Base-by-base conservation (phyloP, 1,140 invertebrate genomes). In the Drepana arcuata region DNA sequence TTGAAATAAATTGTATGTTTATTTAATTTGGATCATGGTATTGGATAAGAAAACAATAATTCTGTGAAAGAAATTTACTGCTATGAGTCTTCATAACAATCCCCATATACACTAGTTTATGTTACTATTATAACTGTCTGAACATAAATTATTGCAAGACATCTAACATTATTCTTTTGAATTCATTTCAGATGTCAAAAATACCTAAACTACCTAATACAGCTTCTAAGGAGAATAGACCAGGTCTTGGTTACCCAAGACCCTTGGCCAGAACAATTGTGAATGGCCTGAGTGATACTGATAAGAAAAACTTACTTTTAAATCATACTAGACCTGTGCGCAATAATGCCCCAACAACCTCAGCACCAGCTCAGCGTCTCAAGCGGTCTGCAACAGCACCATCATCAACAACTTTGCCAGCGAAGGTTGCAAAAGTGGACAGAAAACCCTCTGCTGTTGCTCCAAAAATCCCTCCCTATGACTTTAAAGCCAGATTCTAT, bases 401-500 rank as follows among this genome's bases (percentile, higher is more conserved):
- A 13, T 48, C 71, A 24, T 18, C 59, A 14, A 14, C 51, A 13
- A 32, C 28, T 25, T 35, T 51, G 1, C 63, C 66, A 23, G 29
- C 58, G 27, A 81, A 78, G 54, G 16, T 56, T 13, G 32, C 37
- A 1, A 78, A 74, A 42, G 45, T 78, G 6, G 77, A 81, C 40
- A 74, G 54, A 34, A 82, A 77, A 45, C n/a, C n/a, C n/a, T 32
- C 48, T 16, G 56, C 48, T 30, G 52, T 61, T 14, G 63, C 74
- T n/a, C 67, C 61, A 7, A 85, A 84, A 40, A 87, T 87, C 40
- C 73, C 86, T 2, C 77, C 86, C 0, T 87, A 87, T 54, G 86
- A 88, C 51, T 88, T 80, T 47, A 88, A 88, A 55, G 86, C 86
- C 7, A 80, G 85, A 21, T 88, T 85, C 52, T 83, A 85, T 64